Conservation (phyloP, 2,113 vertebrate genomes). For the Pollimyrus isidori region DNA sequence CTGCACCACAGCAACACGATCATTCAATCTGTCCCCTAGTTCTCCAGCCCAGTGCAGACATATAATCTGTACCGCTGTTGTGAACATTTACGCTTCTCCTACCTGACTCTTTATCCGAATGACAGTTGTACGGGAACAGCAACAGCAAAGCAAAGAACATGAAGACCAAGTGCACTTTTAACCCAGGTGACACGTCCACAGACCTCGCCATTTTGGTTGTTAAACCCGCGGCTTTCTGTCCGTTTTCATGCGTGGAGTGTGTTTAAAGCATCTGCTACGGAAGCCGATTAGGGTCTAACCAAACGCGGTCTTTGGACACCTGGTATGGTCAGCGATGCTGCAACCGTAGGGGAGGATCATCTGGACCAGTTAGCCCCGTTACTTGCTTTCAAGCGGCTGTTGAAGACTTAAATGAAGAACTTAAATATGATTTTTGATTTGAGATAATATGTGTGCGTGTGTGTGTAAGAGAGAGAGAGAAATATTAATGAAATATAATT, state of each 20-base stretch:
- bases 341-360: background rate
- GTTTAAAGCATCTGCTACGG: background rate
- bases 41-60: background rate
- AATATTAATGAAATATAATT: too few relatives aligned
- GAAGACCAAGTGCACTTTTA: conserved; percentile 20
- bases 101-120: fast-evolving
- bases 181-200: conserved; percentile 26
- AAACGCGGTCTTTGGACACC: background rate
- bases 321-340: background rate
- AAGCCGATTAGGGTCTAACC: background rate
- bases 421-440: background rate
- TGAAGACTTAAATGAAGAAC: background rate
- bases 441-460: too few relatives aligned
- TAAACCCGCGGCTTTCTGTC: background rate
- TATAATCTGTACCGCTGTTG: background rate
- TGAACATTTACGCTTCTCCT: background rate
- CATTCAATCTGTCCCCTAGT: background rate
- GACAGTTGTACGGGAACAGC: conserved; percentile 21
- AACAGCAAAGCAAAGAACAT: conserved; percentile 34
- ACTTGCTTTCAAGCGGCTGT: background rate
- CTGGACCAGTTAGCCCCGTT: background rate
- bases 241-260: background rate
- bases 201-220: conserved; percentile 52
- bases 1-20: background rate
- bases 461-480: too few relatives aligned